Base-by-base conservation (phyloP, 1,140 invertebrate genomes). In the Anagrus nilaparvatae region DNA sequence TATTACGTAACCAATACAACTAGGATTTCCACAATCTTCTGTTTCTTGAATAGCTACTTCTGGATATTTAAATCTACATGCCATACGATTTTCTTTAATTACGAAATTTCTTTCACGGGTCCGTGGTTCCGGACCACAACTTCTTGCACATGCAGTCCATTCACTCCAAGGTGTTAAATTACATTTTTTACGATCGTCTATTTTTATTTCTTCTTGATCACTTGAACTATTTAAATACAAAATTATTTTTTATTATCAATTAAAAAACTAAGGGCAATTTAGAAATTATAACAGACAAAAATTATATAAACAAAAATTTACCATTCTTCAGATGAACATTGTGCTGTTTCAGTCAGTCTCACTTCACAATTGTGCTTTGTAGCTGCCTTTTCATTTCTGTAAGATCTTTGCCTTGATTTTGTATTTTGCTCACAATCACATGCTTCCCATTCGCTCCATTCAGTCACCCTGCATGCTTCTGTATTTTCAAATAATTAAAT, bases 351-450 rank as follows among this genome's bases (percentile, higher is more conserved):
- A 0, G 75, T 75, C 4, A 80, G 56, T 0, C 51, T 33, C 2
- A 50, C 55, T 21, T 67, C 70, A 53, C 80, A 82, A 10, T 70
- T 70, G 19, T 71, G 67, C 16, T 63, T 53, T 5, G 46, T 49
- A 0, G 77, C 77, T 0, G 72, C 49, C 0, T 50, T 46, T 2
- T 73, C 65, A 53, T 78, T 73, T 25, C 64, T 51, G 50, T 75
- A 79, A 17, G 69, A 59, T 3, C 82, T 63, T 27, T 78, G 81
- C 23, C 88, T 69, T 5, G 81, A 74, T 44, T 77, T 72, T 2
- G 67, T 70, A 1, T 89, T 89, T 40, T 69, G 72, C 0, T 88
- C 88, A 56, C 90, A 93, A n/a, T n/a, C n/a, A 60, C 89, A 94
- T 2, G 75, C 61, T 2, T 77, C 76, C 87, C 87, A 93, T 8